These are phyloP conservation scores for Spilosoma lubricipeda DNA, from an alignment of 2,888 invertebrate genomes.

Conservation along the genomic window DNA sequence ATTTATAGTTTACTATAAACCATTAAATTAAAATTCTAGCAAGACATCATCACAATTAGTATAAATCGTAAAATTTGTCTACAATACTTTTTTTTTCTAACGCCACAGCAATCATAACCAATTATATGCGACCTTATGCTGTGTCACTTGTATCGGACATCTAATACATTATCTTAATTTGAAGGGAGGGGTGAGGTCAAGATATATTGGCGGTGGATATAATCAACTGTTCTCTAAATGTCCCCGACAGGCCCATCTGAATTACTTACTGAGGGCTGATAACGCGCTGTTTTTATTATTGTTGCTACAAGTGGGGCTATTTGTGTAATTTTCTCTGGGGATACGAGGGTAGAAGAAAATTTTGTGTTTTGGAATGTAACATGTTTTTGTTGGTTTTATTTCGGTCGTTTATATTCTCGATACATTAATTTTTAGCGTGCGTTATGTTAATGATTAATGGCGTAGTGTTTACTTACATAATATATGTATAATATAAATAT, in stretches of 20 bases:
- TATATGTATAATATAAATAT: too few relatives aligned
- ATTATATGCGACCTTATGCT: constrained; percentile 49
- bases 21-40: background rate
- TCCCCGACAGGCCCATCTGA: constrained; percentile 72
- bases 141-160: constrained; percentile 33
- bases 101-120: constrained; percentile 53
- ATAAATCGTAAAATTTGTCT: constrained; percentile 38
- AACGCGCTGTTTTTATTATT: constrained; percentile 81
- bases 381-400: constrained; percentile 3
- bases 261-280: constrained; percentile 81
- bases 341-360: constrained; percentile 19
- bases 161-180: constrained; percentile 55
- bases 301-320: constrained; percentile 71
- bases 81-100: constrained; percentile 38
- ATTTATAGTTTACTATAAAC: background rate
- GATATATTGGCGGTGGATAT: constrained; percentile 68
- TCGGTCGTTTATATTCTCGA: background rate
- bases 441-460: background rate
- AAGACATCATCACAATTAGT: constrained; percentile 15
- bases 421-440: background rate
- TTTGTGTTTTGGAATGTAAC: constrained; percentile 15
- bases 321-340: constrained; percentile 50
- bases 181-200: constrained; percentile 57
- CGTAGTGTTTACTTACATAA: background rate
- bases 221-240: constrained; percentile 75